Evolutionary conservation across 2,888 invertebrate genomes (phyloP).

Genomic region (Teleiodes luculella): DNA sequence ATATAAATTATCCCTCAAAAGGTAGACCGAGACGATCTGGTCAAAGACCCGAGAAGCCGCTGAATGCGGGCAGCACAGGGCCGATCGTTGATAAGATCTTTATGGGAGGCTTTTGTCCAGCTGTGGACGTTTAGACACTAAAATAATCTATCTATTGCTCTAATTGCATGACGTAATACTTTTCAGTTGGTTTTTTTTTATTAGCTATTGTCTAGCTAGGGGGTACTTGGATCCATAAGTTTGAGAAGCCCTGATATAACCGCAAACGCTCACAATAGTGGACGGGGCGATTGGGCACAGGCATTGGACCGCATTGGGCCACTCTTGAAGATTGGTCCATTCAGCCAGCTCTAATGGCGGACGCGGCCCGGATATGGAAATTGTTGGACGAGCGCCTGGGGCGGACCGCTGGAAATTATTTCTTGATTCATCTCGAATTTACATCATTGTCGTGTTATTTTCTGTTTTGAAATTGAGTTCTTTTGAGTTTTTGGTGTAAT

Average conservation of each 20-base stretch:
- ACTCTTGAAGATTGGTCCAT: slow-evolving; percentile 8
- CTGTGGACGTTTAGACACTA: no score
- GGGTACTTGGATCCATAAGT: no score
- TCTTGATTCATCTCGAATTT: background rate
- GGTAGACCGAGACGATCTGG: no score
- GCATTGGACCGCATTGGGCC: slow-evolving; percentile 2
- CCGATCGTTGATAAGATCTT: no score
- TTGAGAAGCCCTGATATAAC: background rate
- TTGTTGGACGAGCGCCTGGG: background rate
- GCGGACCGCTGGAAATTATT: background rate
- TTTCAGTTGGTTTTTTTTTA: no score
- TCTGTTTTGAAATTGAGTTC: background rate
- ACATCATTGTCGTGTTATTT: background rate
- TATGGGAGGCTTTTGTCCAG: no score
- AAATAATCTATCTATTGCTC: no score
- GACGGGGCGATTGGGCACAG: background rate
- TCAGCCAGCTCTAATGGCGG: background rate
- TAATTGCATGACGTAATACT: no score
- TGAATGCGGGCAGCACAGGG: no score
- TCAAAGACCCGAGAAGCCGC: no score
- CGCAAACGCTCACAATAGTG: background rate
- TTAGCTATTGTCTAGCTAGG: no score
- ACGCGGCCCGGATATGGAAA: background rate
- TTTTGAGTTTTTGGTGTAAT: background rate
- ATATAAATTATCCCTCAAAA: no score